Evolutionary conservation across 2,797 vertebrate genomes (phyloP).

Genomic region (Oceanodroma leucorhoa): DNA sequence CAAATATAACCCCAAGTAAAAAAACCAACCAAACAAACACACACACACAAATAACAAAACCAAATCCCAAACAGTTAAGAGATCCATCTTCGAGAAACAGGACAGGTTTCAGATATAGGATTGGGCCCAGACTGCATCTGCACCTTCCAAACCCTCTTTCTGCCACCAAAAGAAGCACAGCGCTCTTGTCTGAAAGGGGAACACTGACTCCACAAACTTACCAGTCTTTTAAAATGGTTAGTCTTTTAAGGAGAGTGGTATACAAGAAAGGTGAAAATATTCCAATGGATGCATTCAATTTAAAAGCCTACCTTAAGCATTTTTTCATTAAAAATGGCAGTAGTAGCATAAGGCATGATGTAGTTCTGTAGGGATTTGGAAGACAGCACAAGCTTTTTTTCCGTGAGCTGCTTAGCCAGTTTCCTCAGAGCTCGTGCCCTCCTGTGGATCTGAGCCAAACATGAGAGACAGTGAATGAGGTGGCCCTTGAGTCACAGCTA

Average conservation of each 20-base stretch:
- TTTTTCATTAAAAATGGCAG: constrained; percentile 87
- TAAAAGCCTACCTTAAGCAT: constrained; percentile 87
- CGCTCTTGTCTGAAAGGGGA: not conserved
- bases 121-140: not conserved
- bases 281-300: not conserved
- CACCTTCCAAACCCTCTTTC: not conserved
- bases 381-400: constrained; percentile 83
- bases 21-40: not conserved
- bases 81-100: not conserved
- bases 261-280: not conserved
- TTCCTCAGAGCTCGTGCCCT: constrained; percentile 91
- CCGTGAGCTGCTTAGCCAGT: constrained; percentile 89
- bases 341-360: constrained; percentile 94
- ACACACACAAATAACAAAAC: not conserved
- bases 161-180: not conserved
- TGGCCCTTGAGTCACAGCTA: not conserved
- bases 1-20: not conserved
- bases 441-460: constrained; percentile 82
- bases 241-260: not conserved
- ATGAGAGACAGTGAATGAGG: not conserved
- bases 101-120: not conserved
- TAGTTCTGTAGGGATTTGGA: constrained; percentile 93
- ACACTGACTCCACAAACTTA: not conserved
- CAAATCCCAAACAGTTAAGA: not conserved
- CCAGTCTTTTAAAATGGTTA: not conserved